A percentile compares a stretch with the other conserved stretches of the same genome.
Conservation (phyloP, 1,140 invertebrate species). For the Tenebrio molitor region DNA sequence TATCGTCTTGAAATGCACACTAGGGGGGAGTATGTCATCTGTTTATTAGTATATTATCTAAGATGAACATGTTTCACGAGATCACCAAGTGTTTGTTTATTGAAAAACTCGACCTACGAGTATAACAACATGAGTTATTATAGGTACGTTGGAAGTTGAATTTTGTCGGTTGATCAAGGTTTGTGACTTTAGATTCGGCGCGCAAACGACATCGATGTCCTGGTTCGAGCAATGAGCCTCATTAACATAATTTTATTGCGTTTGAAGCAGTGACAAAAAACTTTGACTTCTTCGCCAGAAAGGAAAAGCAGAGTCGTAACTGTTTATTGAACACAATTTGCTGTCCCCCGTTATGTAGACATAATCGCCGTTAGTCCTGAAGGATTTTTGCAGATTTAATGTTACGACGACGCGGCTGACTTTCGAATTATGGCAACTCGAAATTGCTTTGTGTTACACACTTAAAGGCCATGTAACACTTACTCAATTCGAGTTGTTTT, state of each 20-base stretch:
- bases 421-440: background rate
- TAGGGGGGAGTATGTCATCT: too few relatives aligned
- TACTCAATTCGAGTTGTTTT: constrained; percentile 13
- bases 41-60: too few relatives aligned
- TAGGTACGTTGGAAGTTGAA: too few relatives aligned
- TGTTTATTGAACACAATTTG: background rate
- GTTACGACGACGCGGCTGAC: background rate
- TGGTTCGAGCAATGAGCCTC: background rate
- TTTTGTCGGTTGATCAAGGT: constrained; percentile 22
- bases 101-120: background rate
- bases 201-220: constrained; percentile 18
- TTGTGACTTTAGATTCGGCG: constrained; percentile 38
- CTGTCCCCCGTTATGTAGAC: constrained; percentile 5
- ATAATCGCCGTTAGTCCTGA: constrained; percentile 1
- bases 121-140: constrained; percentile 32
- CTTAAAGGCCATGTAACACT: constrained; percentile 41
- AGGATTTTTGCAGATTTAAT: constrained; percentile 16
- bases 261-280: background rate
- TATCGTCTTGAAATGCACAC: too few relatives aligned
- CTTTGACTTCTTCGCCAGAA: background rate
- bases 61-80: too few relatives aligned
- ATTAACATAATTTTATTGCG: constrained; percentile 13
- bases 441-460: background rate
- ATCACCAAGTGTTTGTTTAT: background rate
- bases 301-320: constrained; percentile 12